phyloP scores from a whole-genome alignment of 2,888 invertebrate species.

The Glyphotaelius pellucidus region DNA sequence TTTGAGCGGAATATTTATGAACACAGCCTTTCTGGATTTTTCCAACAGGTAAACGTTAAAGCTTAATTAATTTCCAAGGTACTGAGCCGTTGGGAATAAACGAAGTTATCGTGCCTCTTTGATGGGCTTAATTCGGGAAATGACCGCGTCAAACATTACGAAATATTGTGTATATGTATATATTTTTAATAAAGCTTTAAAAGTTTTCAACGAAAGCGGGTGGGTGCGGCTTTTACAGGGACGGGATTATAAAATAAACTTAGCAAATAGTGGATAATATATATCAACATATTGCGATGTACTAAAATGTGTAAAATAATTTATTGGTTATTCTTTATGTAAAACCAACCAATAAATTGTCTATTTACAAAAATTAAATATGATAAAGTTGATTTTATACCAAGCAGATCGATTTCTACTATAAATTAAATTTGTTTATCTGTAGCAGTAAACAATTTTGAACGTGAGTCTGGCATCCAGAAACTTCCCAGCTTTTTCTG shows the following conservation, averaged over 20 bases:
- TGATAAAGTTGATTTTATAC: background rate
- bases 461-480: background rate
- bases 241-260: background rate
- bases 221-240: background rate
- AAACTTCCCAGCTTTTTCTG: background rate
- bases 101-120: slow-evolving; percentile 9
- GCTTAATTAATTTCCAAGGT: slow-evolving; percentile 56
- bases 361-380: too few relatives aligned
- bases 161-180: background rate
- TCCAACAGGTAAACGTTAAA: slow-evolving; percentile 44
- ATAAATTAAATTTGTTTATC: background rate
- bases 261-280: background rate
- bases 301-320: background rate
- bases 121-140: slow-evolving; percentile 21
- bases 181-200: background rate
- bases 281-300: background rate
- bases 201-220: background rate
- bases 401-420: background rate
- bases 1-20: slow-evolving; percentile 52
- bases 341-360: background rate
- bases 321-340: background rate
- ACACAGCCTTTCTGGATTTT: slow-evolving; percentile 35
- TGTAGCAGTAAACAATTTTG: background rate
- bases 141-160: slow-evolving; percentile 20
- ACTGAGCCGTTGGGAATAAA: slow-evolving; percentile 27